Base-by-base conservation (phyloP, 2,113 vertebrate genomes). In the Sinocyclocheilus anshuiensis region DNA sequence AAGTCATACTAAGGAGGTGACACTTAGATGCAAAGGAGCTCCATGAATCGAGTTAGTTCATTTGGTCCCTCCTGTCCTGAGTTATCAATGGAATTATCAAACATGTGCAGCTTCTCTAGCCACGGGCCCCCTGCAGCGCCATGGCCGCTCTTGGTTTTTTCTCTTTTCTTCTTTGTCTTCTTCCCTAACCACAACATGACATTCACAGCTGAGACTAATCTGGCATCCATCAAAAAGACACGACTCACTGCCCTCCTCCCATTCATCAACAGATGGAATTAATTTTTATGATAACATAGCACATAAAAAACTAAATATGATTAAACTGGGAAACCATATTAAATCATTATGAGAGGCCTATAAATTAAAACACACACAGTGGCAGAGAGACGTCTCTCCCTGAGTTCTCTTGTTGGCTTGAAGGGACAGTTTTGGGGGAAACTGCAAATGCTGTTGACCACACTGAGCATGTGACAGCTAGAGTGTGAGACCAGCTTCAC, bases 41-140 rank as follows among this genome's bases (percentile, higher is more conserved):
- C 55, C 6, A 72, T 42, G 33, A 88, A 87, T 26, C 8, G 20
- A 48, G 69, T 36, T 57, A 81, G 57, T 22, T 75, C 48, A 20
- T 29, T 61, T 33, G 11, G 59, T 12, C 26, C 61, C 16, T 59
- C 74, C n/a, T 24, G 48, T 76, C n/a, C 74, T 26, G 74, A 36
- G 20, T 61, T 48, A 24, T 88, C 89, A 12, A 90, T 89, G 18
- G 76, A 86, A 24, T 90, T 90, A 59, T 90, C 89, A 69, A 45
- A 77, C 12, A 90, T 86, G 45, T 90, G 89, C 6, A 88, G 71
- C 39, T 87, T 90, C 33, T 77, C 67, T 20, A 90, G 61, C 89
- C 86, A 87, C 9, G 86, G 80, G 12, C 67, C 84, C 4, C 6
- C 8, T 22, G 42, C 16, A 15, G 22, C 57, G 3, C 87, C 69